Evolutionary conservation across 23 tunicate species (phyloP), one percentile per base, ranked within the genome.

Genomic region (Halocynthia roretzi): DNA sequence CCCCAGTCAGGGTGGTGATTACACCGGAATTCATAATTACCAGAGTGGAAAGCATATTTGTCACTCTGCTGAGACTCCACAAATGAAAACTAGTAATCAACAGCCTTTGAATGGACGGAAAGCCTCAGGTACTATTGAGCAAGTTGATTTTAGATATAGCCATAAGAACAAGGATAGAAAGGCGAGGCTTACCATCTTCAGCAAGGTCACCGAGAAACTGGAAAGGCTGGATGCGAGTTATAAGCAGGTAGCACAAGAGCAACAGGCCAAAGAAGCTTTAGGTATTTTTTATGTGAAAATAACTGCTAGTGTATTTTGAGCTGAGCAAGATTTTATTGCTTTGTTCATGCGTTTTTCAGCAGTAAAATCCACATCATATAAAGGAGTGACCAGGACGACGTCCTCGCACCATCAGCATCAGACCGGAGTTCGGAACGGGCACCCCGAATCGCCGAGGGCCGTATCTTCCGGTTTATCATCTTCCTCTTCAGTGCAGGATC

Each of bases 371-470:
- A 21, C 78, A 15, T 74, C 78, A 20, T 20, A 81, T 6, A 89
- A 89, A 76, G 87, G 84, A 7, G 88, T 89, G 14, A 50, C 88
- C 8, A 67, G 96, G n/a, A 78, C 96, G 63, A 84, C 96, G 17
- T 89, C 96, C 18, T 83, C 82, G 7, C 96, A 89, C 50, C 85
- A 76, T 52, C 87, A 83, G 52, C 77, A 80, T 31, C n/a, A 44
- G 0, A 52, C 56, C 5, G 23, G 60, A 14, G 15, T 53, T 5
- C 54, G 78, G 5, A 74, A 74, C 56, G 78, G 78, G 0, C 71
- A 67, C 5, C 78, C 55, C 78, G 56, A 52, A 8, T 62, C 55
- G 8, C 56, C 78, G 10, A 53, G 21, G 10, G 51, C 21, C 5
- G 18, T 54, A 51, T 51, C 75, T 22, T 74, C 78, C 21, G 78